Evolutionary conservation across 2,113 vertebrate species (phyloP), one percentile per base, ranked within the genome.

Genomic region (Leucopsar rothschildi): DNA sequence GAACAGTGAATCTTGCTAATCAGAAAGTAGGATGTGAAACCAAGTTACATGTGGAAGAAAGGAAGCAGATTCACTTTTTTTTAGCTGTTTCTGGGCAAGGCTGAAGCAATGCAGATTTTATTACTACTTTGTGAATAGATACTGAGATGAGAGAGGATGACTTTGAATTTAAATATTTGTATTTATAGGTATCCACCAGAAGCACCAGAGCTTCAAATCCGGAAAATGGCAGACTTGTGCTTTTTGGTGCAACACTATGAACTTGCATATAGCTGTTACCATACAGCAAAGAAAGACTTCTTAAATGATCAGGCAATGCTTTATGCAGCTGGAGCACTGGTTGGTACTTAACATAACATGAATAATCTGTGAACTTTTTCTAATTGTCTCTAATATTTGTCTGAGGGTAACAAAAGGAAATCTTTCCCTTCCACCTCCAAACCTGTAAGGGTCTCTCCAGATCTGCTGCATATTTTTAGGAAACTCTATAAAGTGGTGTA

Each of bases 231-330:
- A 22, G 99, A 99, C 96, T 97, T 99, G 69, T 99, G 99, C 96
- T 99, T 99, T 97, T 98, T 99, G 97, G 99, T 99, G 53, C 99
- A 99, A 49, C 99, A 99, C 97, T 99, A 99, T 85, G 99, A 99
- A 75, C 96, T 99, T 97, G 99, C 99, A 40, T 99, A 99, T 92
- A 99, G 96, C 97, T 99, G 99, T 94, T 99, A 99, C 96, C 99
- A 99, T 97, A 99, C 99, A 45, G 99, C 99, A 87, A 99, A 99
- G 97, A 99, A 99, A 83, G 99, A 99, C 97, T 99, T 99, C 95
- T 98, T 99, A 88, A 99, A 98, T 70, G 99, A 99, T 97, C 99
- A 99, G 98, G 99, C 99, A 95, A 99, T 99, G 99, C 98, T 99
- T 84, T 99, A 99, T 95, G 99, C 99, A 93, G 99, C 99, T 73